phyloP scores from a whole-genome alignment of 2,888 invertebrate species.

The Cerastoderma edule region DNA sequence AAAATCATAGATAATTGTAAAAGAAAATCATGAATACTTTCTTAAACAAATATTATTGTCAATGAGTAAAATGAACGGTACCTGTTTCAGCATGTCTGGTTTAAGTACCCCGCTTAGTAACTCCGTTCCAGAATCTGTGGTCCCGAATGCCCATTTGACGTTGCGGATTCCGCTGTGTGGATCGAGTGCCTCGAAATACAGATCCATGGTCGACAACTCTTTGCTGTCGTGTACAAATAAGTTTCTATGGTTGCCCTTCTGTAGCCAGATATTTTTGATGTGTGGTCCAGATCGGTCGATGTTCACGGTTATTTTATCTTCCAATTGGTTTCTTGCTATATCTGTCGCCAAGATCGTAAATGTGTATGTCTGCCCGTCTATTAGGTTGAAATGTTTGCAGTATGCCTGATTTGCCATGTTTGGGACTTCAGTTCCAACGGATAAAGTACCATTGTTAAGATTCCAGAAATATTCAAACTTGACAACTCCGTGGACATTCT shows the following conservation, averaged over 20 bases:
- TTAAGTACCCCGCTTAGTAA: conserved; percentile 1
- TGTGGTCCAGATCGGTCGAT: conserved; percentile 61
- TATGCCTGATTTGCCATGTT: conserved; percentile 39
- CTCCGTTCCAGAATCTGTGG: conserved; percentile 14
- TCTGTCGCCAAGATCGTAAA: conserved; percentile 55
- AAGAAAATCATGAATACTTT: too few relatives aligned
- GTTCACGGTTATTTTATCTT: conserved; percentile 47
- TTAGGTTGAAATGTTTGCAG: conserved; percentile 40
- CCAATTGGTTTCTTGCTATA: conserved; percentile 51
- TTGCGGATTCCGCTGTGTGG: conserved; percentile 62
- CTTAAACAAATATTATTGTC: too few relatives aligned
- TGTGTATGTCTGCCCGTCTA: conserved; percentile 56
- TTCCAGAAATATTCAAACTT: conserved; percentile 38
- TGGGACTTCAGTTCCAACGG: conserved; percentile 10
- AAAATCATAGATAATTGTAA: too few relatives aligned
- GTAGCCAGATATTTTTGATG: conserved; percentile 58
- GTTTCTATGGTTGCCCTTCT: conserved; percentile 40
- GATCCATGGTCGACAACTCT: conserved; percentile 62
- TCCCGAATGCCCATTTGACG: conserved; percentile 63
- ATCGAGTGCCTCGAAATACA: conserved; percentile 62
- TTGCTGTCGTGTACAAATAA: conserved; percentile 62
- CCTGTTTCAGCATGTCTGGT: not conserved
- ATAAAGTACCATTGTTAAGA: not conserved
- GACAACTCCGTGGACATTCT: conserved; percentile 57
- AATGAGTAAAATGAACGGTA: not conserved